Conservation (phyloP, 2,888 invertebrate species). For the Dasysyrphus tricinctus region DNA sequence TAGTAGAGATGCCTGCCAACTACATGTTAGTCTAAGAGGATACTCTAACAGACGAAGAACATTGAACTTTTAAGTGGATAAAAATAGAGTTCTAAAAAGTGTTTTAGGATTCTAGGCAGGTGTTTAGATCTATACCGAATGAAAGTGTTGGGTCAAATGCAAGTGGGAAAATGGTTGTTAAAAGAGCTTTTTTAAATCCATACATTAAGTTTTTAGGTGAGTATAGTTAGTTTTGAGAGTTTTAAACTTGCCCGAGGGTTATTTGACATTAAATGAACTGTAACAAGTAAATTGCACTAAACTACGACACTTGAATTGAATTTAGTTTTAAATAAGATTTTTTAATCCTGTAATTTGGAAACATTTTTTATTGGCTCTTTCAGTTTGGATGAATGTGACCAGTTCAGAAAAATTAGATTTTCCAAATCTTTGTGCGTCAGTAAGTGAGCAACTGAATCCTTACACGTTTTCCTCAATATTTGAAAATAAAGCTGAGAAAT, state of each 20-base stretch:
- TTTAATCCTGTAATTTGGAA: no score
- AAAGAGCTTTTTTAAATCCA: background rate
- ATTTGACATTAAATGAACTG: background rate
- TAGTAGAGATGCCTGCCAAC: slow-evolving; percentile 32
- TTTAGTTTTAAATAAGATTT: no score
- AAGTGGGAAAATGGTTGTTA: background rate
- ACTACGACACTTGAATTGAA: no score
- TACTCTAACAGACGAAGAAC: slow-evolving; percentile 23
- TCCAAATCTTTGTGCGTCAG: no score
- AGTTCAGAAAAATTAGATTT: no score
- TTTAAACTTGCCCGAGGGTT: background rate
- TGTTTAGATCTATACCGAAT: no score
- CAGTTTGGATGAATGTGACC: no score
- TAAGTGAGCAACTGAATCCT: no score
- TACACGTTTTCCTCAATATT: no score
- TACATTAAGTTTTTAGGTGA: background rate
- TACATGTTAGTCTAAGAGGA: slow-evolving; percentile 29
- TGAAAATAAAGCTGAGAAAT: no score
- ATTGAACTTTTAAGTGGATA: slow-evolving; percentile 66
- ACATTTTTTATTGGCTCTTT: no score
- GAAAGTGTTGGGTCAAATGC: background rate
- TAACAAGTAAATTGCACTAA: no score
- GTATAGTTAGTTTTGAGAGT: background rate
- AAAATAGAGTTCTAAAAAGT: slow-evolving; percentile 30
- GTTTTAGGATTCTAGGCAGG: background rate